Percentiles rank a stretch among this genome's conserved stretches.
phyloP scores from a whole-genome alignment of 2,113 vertebrate species.

The Thunnus maccoyii region DNA sequence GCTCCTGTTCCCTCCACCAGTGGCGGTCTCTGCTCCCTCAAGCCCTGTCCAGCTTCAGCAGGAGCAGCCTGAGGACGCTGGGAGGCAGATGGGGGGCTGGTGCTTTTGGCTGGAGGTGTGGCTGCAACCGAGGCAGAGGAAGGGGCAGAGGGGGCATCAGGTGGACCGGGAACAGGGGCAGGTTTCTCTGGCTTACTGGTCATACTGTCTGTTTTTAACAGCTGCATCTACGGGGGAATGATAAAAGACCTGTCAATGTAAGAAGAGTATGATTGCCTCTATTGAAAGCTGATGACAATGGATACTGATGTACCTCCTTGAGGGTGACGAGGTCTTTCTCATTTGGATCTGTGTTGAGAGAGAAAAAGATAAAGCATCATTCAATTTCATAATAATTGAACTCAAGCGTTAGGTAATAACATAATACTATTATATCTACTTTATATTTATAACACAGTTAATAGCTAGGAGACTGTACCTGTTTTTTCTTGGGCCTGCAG shows the following conservation, averaged over 20 bases:
- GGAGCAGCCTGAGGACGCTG: conserved; percentile 49
- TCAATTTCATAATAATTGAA: not conserved
- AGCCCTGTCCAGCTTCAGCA: conserved; percentile 30
- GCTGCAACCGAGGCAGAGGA: conserved; percentile 52
- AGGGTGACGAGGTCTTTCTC: conserved; percentile 77
- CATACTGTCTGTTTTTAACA: conserved; percentile 75
- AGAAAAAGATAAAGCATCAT: conserved; percentile 16
- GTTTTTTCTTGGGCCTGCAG: conserved; percentile 80
- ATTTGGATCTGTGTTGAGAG: conserved; percentile 63
- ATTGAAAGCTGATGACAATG: not conserved
- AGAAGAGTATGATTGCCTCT: not conserved
- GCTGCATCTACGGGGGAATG: conserved; percentile 66
- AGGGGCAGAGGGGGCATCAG: conserved; percentile 45
- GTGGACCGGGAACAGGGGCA: conserved; percentile 33
- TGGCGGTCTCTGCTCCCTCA: conserved; percentile 57
- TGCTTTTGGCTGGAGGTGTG: conserved; percentile 55
- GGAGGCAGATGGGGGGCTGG: conserved; percentile 29
- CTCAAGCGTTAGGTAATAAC: not conserved
- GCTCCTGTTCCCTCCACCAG: conserved; percentile 37
- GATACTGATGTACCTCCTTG: conserved; percentile 75
- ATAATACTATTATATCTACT: not conserved
- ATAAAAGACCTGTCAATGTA: not conserved
- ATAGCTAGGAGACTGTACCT: conserved; percentile 31
- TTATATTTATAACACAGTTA: too few species aligned
- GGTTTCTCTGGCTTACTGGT: conserved; percentile 68